phyloP scores from a whole-genome alignment of 2,113 vertebrate species.

The Merops nubicus region DNA sequence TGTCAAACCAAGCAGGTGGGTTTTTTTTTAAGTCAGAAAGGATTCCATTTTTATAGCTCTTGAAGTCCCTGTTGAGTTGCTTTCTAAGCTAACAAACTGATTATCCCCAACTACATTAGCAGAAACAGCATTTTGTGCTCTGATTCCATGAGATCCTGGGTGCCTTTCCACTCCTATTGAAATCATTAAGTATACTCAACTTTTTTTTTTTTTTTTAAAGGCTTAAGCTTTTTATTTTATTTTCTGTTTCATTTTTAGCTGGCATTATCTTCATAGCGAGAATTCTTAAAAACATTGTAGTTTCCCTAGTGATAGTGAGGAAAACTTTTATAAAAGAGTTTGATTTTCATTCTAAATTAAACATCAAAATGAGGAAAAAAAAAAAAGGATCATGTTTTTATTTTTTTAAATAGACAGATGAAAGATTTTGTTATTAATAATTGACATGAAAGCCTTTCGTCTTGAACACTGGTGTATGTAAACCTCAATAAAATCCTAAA shows the following conservation, averaged over 20 bases:
- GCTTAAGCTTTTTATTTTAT: constrained; percentile 41
- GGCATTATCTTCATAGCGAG: constrained; percentile 61
- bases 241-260: constrained; percentile 58
- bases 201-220: neutral
- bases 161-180: neutral
- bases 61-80: neutral
- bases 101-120: neutral
- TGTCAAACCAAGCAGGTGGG: neutral
- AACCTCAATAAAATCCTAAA: constrained; percentile 73
- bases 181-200: neutral
- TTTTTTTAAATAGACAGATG: constrained; percentile 70
- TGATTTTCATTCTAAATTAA: constrained; percentile 75
- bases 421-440: constrained; percentile 75
- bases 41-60: neutral
- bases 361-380: constrained; percentile 58
- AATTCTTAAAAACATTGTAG: constrained; percentile 54
- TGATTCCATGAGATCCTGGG: neutral
- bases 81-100: neutral
- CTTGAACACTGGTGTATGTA: constrained; percentile 69
- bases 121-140: neutral
- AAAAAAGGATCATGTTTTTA: constrained; percentile 67
- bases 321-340: constrained; percentile 65
- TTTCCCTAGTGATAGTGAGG: constrained; percentile 62
- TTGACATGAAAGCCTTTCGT: constrained; percentile 71
- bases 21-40: neutral